These are phyloP conservation scores for Drosophila subquinaria DNA, from an alignment of 2,888 invertebrate species.

Conservation along the genomic window DNA sequence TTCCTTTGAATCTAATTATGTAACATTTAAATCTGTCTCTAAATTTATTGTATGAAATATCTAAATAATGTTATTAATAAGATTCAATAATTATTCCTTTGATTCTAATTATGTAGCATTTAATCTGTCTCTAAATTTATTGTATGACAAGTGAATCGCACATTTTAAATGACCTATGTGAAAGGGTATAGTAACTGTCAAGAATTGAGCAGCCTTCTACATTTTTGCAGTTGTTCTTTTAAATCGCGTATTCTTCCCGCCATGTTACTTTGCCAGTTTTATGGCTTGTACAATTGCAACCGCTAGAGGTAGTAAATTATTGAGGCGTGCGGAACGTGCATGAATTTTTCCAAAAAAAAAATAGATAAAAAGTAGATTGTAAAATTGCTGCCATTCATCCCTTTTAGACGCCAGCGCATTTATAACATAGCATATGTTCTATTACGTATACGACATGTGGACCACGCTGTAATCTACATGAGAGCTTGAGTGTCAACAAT, in stretches of 20 bases:
- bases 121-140: no score
- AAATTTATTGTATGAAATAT: neutral
- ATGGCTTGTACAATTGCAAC: slow-evolving; percentile 56
- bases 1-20: no score
- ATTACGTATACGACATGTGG: slow-evolving; percentile 63
- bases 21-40: no score
- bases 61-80: neutral
- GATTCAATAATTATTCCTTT: neutral
- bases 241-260: slow-evolving; percentile 2
- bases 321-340: slow-evolving; percentile 50
- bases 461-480: slow-evolving; percentile 26
- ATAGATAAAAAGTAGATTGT: neutral
- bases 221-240: slow-evolving; percentile 8
- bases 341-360: slow-evolving; percentile 40
- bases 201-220: neutral
- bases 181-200: neutral
- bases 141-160: neutral
- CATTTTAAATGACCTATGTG: neutral
- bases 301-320: slow-evolving; percentile 62
- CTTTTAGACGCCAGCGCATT: slow-evolving; percentile 32
- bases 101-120: no score
- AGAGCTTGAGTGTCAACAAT: slow-evolving; percentile 27
- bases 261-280: slow-evolving; percentile 26
- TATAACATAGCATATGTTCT: slow-evolving; percentile 49
- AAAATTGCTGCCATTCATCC: slow-evolving; percentile 32